Base-by-base conservation (phyloP, 2,888 invertebrate genomes). In the Aromia moschata region DNA sequence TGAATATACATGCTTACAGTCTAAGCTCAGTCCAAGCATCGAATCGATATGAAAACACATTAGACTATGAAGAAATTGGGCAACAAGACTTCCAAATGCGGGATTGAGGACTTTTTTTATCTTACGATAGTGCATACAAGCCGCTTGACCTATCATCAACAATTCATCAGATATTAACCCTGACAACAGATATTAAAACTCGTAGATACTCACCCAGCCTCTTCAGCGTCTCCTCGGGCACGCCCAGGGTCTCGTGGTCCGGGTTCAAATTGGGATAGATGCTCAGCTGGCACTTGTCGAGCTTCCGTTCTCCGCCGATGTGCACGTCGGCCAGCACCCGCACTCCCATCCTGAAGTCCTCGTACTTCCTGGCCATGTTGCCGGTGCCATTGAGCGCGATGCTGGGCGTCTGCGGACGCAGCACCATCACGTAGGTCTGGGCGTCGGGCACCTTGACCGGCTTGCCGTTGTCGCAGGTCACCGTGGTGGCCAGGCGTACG, bases 191-290 rank as follows among this genome's bases (percentile, higher is more conserved):
- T 43, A 43, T n/a, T n/a, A n/a, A n/a, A n/a, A 14, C 89, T 87
- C 73, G 94, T 88, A 73, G 15, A 18, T 40, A 54, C 60, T 57
- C 56, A 74, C 90, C 90, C 77, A 90, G 86, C 70, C 88, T 85
- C 67, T 87, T 85, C 64, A 95, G 86, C 80, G 91, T 85, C 16
- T 81, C 82, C 62, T 88, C 89, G 1, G 94, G 93, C 60, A 94
- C 86, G 17, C 89, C 85, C 64, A 96, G 84, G 69, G 92, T 93
- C 81, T 98, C 98, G 80, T 96, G 94, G 82, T 97, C 96, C 4
- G 96, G 94, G 84, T 97, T 95, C 68, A 98, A 83, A 4, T 95
- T 94, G 25, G 98, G 98, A 80, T 96, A 94, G 58, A 98, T 96
- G 40, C 93, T 91, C 56, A 98, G 91, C 61, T 92, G 92, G 82